phyloP scores from a whole-genome alignment of 2,888 invertebrate species.

The Caenorhabditis virilis region DNA sequence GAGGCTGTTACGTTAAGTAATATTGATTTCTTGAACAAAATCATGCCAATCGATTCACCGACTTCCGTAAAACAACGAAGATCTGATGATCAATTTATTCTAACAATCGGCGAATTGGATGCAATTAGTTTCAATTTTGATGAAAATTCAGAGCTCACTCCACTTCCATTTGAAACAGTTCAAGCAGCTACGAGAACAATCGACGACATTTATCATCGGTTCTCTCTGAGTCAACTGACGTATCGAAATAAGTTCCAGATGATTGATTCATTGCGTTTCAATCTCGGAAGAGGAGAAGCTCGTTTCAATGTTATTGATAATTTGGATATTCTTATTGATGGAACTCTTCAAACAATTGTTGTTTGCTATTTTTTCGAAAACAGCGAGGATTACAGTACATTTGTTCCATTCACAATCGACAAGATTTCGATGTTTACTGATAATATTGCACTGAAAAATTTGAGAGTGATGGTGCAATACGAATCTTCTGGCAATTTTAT shows the following conservation, averaged over 20 bases:
- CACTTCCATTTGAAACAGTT: conserved; percentile 8
- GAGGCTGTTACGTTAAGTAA: conserved; percentile 9
- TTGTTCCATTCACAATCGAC: conserved; percentile 47
- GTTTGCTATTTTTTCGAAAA: conserved; percentile 35
- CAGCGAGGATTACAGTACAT: conserved; percentile 31
- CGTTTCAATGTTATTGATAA: conserved; percentile 25
- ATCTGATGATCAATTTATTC: conserved; percentile 8
- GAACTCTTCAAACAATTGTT: conserved; percentile 42
- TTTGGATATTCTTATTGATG: conserved; percentile 49
- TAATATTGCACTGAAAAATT: conserved; percentile 13
- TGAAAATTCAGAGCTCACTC: conserved; percentile 1
- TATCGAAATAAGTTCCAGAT: conserved; percentile 39
- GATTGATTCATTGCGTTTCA: conserved; percentile 15
- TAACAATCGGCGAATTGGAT: conserved; percentile 21
- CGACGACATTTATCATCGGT: conserved; percentile 40
- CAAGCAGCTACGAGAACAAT: conserved; percentile 16
- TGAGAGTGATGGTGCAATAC: conserved; percentile 22
- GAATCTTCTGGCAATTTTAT: conserved; percentile 29
- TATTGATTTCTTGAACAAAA: conserved; percentile 44
- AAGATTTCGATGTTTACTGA: conserved; percentile 20
- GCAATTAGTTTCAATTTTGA: conserved; percentile 39
- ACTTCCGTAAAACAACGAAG: conserved; percentile 16
- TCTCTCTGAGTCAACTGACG: conserved; percentile 22
- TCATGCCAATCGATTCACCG: conserved; percentile 21
- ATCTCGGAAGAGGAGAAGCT: conserved; percentile 32